A percentile compares a stretch with the other conserved stretches of the same genome.
These are phyloP conservation scores for Lepidocolaptes lacrymiger DNA, from an alignment of 2,797 vertebrate species.

Conservation along the genomic window DNA sequence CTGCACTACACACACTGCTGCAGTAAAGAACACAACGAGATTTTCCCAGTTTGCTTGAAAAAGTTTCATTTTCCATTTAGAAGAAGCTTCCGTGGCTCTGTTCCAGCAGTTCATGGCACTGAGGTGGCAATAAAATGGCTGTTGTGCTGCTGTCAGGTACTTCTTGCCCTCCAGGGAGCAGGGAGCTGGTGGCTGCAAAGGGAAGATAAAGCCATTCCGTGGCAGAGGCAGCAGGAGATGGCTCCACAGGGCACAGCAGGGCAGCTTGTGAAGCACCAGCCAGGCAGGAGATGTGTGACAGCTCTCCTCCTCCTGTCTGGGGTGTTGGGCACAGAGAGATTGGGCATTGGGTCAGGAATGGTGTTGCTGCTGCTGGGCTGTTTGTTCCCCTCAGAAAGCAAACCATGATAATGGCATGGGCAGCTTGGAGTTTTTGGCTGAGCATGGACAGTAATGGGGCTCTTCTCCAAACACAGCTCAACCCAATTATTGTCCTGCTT, in stretches of 20 bases:
- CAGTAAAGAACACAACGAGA: background rate
- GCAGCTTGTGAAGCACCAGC: background rate
- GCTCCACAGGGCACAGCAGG: background rate
- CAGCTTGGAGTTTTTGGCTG: background rate
- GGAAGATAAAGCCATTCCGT: background rate
- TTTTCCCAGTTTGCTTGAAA: constrained; percentile 26
- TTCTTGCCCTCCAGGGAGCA: background rate
- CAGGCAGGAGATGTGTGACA: background rate
- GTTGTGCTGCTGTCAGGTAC: background rate
- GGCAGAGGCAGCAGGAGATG: background rate
- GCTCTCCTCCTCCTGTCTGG: background rate
- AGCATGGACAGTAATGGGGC: background rate
- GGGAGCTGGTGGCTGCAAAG: background rate
- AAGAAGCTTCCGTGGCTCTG: constrained; percentile 25
- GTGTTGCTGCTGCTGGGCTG: background rate
- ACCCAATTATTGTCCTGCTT: background rate
- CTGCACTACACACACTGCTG: background rate
- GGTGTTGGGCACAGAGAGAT: background rate
- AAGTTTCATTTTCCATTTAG: constrained; percentile 41
- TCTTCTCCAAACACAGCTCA: background rate
- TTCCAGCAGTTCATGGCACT: constrained; percentile 21
- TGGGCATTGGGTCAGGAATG: background rate
- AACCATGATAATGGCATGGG: background rate
- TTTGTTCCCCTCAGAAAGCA: background rate
- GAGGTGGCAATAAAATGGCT: background rate